These are phyloP conservation scores for Diploscapter pachys DNA, from an alignment of 1,140 invertebrate genomes.

Conservation along the genomic window DNA sequence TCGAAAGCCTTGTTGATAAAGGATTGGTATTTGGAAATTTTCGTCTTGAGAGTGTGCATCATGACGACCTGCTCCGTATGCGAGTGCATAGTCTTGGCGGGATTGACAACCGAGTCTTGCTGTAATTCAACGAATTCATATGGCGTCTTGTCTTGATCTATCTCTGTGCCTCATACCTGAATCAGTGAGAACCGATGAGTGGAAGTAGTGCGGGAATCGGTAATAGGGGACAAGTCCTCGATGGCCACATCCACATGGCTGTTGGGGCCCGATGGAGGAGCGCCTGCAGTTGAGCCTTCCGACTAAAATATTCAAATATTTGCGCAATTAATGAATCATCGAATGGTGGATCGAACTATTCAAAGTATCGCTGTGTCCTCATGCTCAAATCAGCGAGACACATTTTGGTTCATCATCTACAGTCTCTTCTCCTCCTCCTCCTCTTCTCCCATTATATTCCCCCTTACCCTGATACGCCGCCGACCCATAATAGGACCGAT, in stretches of 20 bases:
- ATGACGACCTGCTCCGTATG: constrained; percentile 55
- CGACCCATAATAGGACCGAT: no score
- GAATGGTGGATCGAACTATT: not conserved
- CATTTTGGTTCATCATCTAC: not conserved
- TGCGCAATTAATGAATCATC: constrained; percentile 3
- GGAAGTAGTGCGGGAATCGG: constrained; percentile 44
- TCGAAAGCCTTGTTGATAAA: constrained; percentile 57
- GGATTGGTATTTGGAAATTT: constrained; percentile 55
- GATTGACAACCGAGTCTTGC: constrained; percentile 54
- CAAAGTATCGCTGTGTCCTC: not conserved
- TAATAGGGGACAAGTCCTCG: constrained; percentile 49
- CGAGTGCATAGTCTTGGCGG: constrained; percentile 51
- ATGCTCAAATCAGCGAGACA: not conserved
- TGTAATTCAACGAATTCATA: constrained; percentile 13
- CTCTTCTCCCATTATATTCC: not conserved
- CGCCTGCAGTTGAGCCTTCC: constrained; percentile 42
- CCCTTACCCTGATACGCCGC: not conserved
- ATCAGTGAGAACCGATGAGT: constrained; percentile 51
- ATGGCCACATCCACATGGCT: constrained; percentile 34
- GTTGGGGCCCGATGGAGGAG: constrained; percentile 36
- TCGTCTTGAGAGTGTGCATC: constrained; percentile 59
- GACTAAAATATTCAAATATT: constrained; percentile 24
- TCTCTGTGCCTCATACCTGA: constrained; percentile 33
- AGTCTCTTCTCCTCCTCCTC: not conserved
- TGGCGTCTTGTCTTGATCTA: no score